Evolutionary conservation across 2,888 invertebrate species (phyloP).

Genomic region (Polydrusus tereticollis): DNA sequence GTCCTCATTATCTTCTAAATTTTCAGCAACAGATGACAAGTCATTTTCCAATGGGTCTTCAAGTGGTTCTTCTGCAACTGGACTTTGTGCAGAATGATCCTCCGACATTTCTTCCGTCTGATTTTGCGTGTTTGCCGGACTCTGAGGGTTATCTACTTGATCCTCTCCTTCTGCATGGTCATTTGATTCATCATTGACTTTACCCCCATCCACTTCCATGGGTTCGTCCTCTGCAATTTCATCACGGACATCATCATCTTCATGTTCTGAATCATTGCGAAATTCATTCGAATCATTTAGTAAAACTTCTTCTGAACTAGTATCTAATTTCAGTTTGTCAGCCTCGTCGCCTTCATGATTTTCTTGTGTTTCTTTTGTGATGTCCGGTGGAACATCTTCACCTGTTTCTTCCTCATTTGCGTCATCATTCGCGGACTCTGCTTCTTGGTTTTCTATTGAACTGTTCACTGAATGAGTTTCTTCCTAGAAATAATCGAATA

Average conservation of each 20-base stretch:
- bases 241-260: constrained; percentile 1
- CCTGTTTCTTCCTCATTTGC: constrained; percentile 22
- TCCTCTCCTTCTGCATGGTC: constrained; percentile 2
- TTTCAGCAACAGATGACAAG: background rate
- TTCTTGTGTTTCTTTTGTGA: background rate
- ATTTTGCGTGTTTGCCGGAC: background rate
- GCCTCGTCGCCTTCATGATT: background rate
- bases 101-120: background rate
- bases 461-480: background rate
- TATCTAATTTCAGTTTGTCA: background rate
- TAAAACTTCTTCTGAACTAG: background rate
- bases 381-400: constrained; percentile 21
- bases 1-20: background rate
- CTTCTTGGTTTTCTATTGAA: background rate
- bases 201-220: constrained; percentile 54
- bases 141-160: constrained; percentile 20
- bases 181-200: background rate
- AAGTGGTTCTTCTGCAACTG: no score
- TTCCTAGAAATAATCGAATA: background rate
- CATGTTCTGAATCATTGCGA: background rate
- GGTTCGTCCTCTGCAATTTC: constrained; percentile 38
- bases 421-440: background rate
- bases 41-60: background rate
- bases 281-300: constrained; percentile 2
- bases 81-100: background rate